Base-by-base conservation (phyloP, 2,113 vertebrate genomes). In the Trichomycterus rosablanca region DNA sequence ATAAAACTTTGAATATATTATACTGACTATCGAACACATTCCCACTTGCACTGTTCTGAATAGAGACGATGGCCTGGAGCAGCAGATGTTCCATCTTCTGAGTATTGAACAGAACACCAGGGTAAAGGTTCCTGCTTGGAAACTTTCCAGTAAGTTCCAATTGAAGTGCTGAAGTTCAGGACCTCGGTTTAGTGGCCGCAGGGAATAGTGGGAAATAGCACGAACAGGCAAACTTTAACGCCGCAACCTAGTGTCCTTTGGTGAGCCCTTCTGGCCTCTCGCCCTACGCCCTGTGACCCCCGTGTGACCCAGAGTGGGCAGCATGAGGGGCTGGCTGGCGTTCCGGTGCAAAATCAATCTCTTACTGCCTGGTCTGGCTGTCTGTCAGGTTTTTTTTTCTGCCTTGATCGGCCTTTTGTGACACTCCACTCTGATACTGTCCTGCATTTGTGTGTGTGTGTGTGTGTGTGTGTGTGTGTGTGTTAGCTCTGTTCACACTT, bases 291-390 rank as follows among this genome's bases (percentile, higher is more conserved):
- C 24, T 22, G 26, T 58, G 64, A 57, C 35, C 69, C 39, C 26
- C 8, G 15, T 1, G 11, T 73, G 66, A 69, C 66, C 66, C 34
- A 32, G 51, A 34, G 61, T 73, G 62, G 71, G 66, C 12, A 30
- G 62, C 34, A 66, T 62, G 61, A 57, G 66, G 71, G 62, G 28
- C 23, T 68, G 66, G 50, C 42, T 35, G 18, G 45, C 48, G 56
- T 59, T 49, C 34, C 44, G 20, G 51, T 53, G 56, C 20, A 44
- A 52, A 58, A 65, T 69, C 71, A 67, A 69, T 73, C 70, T 48
- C 50, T 53, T 59, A 23, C 44, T 59, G 46, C 42, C 7, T 30
- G 30, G 52, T 32, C 57, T 55, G n/a, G n/a, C n/a, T n/a, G n/a
- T 45, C 45, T 61, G 63, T 66, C 50, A 3, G 26, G 54, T 55